phyloP scores from a whole-genome alignment of 2,888 invertebrate genomes.

The Scaptomyza flava region DNA sequence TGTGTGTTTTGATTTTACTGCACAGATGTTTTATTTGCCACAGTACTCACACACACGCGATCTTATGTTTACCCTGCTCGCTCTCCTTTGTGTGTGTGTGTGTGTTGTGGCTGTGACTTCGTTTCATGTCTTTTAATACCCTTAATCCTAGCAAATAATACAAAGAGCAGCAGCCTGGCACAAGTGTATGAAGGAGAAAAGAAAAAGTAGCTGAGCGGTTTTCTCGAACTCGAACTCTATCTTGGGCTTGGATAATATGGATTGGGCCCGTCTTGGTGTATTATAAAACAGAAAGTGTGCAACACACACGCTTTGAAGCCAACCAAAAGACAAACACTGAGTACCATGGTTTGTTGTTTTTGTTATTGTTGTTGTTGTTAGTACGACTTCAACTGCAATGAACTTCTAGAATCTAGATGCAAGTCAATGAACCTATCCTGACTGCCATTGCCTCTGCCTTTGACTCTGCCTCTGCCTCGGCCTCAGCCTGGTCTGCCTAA shows the following conservation, averaged over 20 bases:
- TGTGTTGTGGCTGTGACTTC: slow-evolving; percentile 34
- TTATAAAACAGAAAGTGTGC: slow-evolving; percentile 78
- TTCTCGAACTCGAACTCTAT: slow-evolving; percentile 7
- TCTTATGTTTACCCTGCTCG: slow-evolving; percentile 45
- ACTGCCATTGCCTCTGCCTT: slow-evolving; percentile 36
- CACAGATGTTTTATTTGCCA: slow-evolving; percentile 77
- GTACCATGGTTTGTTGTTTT: slow-evolving; percentile 30
- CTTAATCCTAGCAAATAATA: slow-evolving; percentile 79
- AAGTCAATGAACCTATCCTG: slow-evolving; percentile 80
- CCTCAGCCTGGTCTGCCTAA: slow-evolving; percentile 12
- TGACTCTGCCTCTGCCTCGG: slow-evolving; percentile 20
- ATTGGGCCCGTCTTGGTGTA: slow-evolving; percentile 41
- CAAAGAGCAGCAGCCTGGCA: slow-evolving; percentile 56
- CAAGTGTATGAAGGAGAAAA: slow-evolving; percentile 62
- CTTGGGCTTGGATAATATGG: slow-evolving; percentile 8
- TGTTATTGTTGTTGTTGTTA: slow-evolving; percentile 25
- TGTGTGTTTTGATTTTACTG: slow-evolving; percentile 76
- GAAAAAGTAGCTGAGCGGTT: not conserved
- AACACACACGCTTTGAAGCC: slow-evolving; percentile 72
- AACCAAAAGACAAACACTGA: slow-evolving; percentile 65
- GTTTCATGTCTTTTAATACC: slow-evolving; percentile 68
- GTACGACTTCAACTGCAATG: slow-evolving; percentile 74
- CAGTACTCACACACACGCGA: slow-evolving; percentile 33
- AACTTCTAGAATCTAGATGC: slow-evolving; percentile 77
- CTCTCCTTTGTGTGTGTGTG: slow-evolving; percentile 15